Base-by-base conservation (phyloP, 2,888 invertebrate genomes). In the Heliconius sara region DNA sequence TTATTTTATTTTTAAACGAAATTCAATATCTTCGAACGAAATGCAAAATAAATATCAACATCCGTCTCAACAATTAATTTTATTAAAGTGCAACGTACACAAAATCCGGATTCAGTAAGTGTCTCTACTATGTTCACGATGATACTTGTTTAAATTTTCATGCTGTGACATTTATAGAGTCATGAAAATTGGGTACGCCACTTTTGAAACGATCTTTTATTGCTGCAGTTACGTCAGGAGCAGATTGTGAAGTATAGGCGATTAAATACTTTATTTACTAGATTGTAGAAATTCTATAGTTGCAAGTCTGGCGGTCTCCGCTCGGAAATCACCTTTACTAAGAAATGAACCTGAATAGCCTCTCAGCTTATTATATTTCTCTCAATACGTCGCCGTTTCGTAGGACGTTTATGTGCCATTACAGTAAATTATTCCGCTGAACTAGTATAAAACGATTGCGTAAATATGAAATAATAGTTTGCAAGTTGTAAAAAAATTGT, bases 231-330 rank as follows among this genome's bases (percentile, higher is more conserved):
- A 87, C 86, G 84, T 85, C 87, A 85, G 85, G 84, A 84, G 90
- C 88, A 91, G 92, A 93, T 93, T 92, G 91, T 91, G 87, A 93
- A 90, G 89, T 92, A 92, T 91, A 84, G 89, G 84, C 91, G 86
- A 90, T 91, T 91, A 89, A 89, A 88, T 83, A 84, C 78, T 85
- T 90, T 91, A 93, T 92, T 91, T 92, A 91, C 89, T 85, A 83
- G 83, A 82, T 82, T 85, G 84, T 85, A 84, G 83, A 84, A 82
- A 82, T 85, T 86, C 85, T 86, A 84, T 80, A 85, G 85, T 85
- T 84, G 84, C 86, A 82, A 86, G 79, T 79, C 82, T 76, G 80
- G 68, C 82, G 86, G 79, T 80, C 82, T 75, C 77, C 67, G 81
- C 83, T 84, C 79, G 82, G 86, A 90, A 91, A 91, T 89, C 88